These are phyloP conservation scores for Lordiphosa collinella DNA, from an alignment of 1,140 invertebrate genomes.

Conservation along the genomic window DNA sequence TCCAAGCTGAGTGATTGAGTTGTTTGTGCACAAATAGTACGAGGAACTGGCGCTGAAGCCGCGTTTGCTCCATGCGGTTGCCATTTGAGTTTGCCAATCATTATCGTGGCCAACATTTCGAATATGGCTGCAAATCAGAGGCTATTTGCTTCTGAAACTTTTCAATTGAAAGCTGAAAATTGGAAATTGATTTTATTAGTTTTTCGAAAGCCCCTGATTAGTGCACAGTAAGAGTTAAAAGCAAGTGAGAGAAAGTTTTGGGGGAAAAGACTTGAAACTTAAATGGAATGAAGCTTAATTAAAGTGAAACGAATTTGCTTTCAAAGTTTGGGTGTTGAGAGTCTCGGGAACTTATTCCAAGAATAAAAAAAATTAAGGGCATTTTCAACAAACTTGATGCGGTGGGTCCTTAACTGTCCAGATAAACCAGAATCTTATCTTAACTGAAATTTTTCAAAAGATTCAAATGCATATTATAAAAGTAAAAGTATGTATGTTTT, in stretches of 20 bases:
- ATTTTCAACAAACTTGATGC: too few species aligned
- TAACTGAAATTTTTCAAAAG: too few species aligned
- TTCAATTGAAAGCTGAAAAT: slow-evolving; percentile 22
- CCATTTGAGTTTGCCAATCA: slow-evolving; percentile 40
- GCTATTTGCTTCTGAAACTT: slow-evolving; percentile 39
- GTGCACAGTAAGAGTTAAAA: too few species aligned
- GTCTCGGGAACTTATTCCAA: too few species aligned
- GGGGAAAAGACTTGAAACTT: slow-evolving; percentile 14
- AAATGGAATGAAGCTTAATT: not conserved
- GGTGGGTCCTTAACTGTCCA: too few species aligned
- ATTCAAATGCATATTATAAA: too few species aligned
- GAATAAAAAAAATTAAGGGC: too few species aligned
- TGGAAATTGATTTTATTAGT: slow-evolving; percentile 40
- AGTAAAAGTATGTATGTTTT: too few species aligned
- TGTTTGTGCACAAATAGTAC: slow-evolving; percentile 60
- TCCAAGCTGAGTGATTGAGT: slow-evolving; percentile 56
- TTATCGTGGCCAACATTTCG: slow-evolving; percentile 14
- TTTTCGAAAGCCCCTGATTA: slow-evolving; percentile 4
- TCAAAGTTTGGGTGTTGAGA: too few species aligned
- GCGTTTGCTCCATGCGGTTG: slow-evolving; percentile 46
- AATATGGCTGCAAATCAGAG: slow-evolving; percentile 30
- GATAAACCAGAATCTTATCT: too few species aligned
- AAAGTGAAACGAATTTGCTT: too few species aligned
- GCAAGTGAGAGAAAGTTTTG: too few species aligned
- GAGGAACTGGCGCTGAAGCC: slow-evolving; percentile 2